Conservation (phyloP, 2,888 invertebrate genomes). For the Cyclophora albipunctata region DNA sequence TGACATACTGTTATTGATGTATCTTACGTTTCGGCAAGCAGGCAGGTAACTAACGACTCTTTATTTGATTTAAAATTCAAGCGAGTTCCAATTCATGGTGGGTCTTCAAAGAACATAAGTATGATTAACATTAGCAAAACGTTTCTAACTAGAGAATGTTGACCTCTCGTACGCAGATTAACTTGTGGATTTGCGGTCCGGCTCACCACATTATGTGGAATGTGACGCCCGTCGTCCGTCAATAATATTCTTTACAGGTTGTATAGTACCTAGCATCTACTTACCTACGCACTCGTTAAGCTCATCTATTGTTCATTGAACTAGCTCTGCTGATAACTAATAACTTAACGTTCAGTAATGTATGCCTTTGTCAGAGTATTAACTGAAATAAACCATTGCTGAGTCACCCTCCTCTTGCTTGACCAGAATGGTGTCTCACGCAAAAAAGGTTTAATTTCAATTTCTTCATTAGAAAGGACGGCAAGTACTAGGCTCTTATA, state of each 20-base stretch:
- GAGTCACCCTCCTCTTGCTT: neutral
- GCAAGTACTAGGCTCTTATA: constrained; percentile 36
- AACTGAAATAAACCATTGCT: neutral
- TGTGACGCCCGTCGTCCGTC: constrained; percentile 7
- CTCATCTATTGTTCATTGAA: constrained; percentile 11
- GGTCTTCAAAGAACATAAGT: neutral
- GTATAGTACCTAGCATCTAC: neutral
- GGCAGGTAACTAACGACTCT: too few relatives aligned
- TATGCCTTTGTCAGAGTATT: too few relatives aligned
- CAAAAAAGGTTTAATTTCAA: constrained; percentile 25
- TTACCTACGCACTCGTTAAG: neutral
- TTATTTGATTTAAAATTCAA: too few relatives aligned
- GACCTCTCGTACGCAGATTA: constrained; percentile 23
- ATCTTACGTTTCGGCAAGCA: too few relatives aligned
- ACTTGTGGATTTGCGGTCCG: constrained; percentile 17
- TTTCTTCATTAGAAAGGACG: constrained; percentile 31
- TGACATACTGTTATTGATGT: too few relatives aligned
- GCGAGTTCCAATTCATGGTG: too few relatives aligned
- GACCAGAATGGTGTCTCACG: neutral
- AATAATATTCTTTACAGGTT: constrained; percentile 11
- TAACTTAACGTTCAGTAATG: too few relatives aligned
- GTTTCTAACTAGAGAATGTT: constrained; percentile 16
- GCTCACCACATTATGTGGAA: constrained; percentile 11
- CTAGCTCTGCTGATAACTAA: constrained; percentile 1
- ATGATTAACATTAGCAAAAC: neutral